Percentiles rank a stretch among this genome's conserved stretches.
These are phyloP conservation scores for Chaetogeoica ovagalla DNA, from an alignment of 2,888 invertebrate species.

Conservation along the genomic window DNA sequence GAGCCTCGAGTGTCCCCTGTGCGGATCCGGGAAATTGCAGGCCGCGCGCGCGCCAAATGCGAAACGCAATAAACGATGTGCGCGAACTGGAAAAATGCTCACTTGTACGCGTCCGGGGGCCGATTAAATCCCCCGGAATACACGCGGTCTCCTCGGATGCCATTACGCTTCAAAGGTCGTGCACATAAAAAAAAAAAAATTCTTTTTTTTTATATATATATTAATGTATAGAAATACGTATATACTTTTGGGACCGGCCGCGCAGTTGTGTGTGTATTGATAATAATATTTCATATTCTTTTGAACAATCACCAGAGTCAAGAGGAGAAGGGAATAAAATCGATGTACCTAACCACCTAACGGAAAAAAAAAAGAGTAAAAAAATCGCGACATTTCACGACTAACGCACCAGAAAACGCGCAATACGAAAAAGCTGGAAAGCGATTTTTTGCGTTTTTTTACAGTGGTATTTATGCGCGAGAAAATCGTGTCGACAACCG, in stretches of 20 bases:
- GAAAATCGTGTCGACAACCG: neutral
- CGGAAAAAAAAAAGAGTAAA: too few relatives aligned
- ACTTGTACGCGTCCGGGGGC: slow-evolving; percentile 23
- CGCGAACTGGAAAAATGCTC: slow-evolving; percentile 41
- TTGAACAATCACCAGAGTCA: slow-evolving; percentile 16
- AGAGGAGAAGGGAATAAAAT: slow-evolving; percentile 22
- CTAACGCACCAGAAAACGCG: neutral
- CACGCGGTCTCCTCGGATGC: slow-evolving; percentile 2
- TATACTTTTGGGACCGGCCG: neutral
- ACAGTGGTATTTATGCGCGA: neutral
- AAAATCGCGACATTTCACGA: neutral
- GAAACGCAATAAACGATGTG: slow-evolving; percentile 49
- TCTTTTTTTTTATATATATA: too few relatives aligned
- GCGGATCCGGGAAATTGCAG: too few relatives aligned
- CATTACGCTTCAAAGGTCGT: slow-evolving; percentile 45
- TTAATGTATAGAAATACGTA: neutral
- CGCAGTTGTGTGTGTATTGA: neutral
- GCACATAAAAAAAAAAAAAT: neutral
- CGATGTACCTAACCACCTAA: neutral
- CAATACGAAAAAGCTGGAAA: neutral
- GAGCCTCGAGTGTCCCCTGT: too few relatives aligned
- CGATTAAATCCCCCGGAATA: slow-evolving; percentile 27
- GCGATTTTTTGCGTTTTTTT: slow-evolving; percentile 36
- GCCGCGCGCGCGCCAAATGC: slow-evolving; percentile 9
- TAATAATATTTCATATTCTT: slow-evolving; percentile 47